Base-by-base conservation (phyloP, 2,888 invertebrate genomes). In the Scrobipalpa costella region DNA sequence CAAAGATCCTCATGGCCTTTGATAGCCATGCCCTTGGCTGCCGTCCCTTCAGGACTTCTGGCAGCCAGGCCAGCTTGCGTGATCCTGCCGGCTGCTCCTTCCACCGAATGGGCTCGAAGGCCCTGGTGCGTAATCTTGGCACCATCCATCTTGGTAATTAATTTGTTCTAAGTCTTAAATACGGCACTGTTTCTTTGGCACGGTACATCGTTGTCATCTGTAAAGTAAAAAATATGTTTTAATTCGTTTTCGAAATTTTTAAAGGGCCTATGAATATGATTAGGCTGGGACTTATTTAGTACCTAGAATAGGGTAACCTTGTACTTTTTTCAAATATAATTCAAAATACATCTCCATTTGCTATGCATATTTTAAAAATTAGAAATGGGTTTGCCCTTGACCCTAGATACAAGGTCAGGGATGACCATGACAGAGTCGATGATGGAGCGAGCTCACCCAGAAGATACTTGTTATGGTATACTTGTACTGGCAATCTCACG, bases 1-100 rank as follows among this genome's bases (percentile, higher is more conserved):
- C 98, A 98, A 52, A 98, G 94, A 79, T 98, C 98, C 88, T 98
- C 97, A 79, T 97, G 95, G 71, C 98, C 98, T 81, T 97, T 97
- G 81, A 98, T 98, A 75, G 96, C 95, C 97, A 98, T 98, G 70
- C 97, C 97, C 81, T 97, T 96, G 71, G 98, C 98, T 0, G 98
- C 98, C 60, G 98, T 98, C 63, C 98, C 98, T 66, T 83, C 97
- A 44, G 97, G 95, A 81, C 97, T 97, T 62, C 98, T 93, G 34
- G 98, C 98, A 73, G 97, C 94, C 71, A 98, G 90, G 33, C 98
- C 98, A 52, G 94, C 95, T 80, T 95, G 95, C 55, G 95, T 94
- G 82, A 93, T 94, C 72, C 94, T 90, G 40, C 94, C 93, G 7
- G 93, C 93, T 17, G 90, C 89, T 19, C 94, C 94, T 75, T 94